These are phyloP conservation scores for Neodiprion virginianus DNA, from an alignment of 1,140 invertebrate genomes.

Conservation along the genomic window DNA sequence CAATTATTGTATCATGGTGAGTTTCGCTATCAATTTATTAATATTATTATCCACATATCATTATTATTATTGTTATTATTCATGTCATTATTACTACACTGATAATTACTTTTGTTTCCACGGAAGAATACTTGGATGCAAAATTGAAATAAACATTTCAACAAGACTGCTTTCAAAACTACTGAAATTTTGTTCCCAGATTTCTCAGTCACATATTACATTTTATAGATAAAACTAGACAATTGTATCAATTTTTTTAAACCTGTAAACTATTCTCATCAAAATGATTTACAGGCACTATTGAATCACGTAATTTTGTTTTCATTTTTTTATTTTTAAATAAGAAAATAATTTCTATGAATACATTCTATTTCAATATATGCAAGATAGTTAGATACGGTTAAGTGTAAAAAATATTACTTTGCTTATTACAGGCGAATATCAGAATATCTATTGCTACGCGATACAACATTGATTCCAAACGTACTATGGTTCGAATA, in stretches of 20 bases:
- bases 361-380: too few relatives aligned
- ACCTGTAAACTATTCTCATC: too few relatives aligned
- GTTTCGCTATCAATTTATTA: slow-evolving; percentile 41
- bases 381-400: too few relatives aligned
- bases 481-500: slow-evolving; percentile 96
- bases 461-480: slow-evolving; percentile 91
- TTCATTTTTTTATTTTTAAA: too few relatives aligned
- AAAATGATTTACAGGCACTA: too few relatives aligned
- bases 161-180: too few relatives aligned
- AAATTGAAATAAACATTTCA: neutral
- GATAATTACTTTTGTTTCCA: slow-evolving; percentile 8
- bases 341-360: too few relatives aligned
- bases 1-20: slow-evolving; percentile 85
- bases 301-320: too few relatives aligned
- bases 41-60: slow-evolving; percentile 12
- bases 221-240: too few relatives aligned
- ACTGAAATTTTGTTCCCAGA: too few relatives aligned
- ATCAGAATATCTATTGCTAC: slow-evolving; percentile 85
- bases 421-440: slow-evolving; percentile 73
- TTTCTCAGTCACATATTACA: too few relatives aligned
- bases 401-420: slow-evolving; percentile 4
- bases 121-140: neutral
- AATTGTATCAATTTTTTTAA: too few relatives aligned
- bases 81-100: neutral
- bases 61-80: slow-evolving; percentile 6